These are phyloP conservation scores for Prinia subflava DNA, from an alignment of 2,113 vertebrate genomes.

Conservation along the genomic window DNA sequence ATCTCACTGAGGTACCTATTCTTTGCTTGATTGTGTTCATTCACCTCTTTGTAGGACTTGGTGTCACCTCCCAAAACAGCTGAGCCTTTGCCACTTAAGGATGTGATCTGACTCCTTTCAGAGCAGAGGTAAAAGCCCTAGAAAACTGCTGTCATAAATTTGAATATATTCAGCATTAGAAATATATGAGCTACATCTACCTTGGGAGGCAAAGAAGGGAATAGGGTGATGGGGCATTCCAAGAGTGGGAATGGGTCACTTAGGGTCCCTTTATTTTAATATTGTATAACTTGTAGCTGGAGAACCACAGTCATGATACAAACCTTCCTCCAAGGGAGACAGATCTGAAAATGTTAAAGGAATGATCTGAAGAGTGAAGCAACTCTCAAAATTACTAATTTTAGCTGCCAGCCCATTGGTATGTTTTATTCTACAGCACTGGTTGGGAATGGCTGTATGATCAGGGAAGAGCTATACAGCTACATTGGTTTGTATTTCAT, in stretches of 20 bases:
- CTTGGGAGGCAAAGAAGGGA: not conserved
- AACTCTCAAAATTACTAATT: not conserved
- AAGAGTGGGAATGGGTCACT: not conserved
- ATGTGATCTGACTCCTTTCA: not conserved
- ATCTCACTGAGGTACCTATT: not conserved
- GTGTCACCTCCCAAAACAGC: not conserved
- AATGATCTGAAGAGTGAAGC: not conserved
- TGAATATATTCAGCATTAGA: slow-evolving; percentile 7
- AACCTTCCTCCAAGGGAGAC: not conserved
- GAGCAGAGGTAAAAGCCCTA: not conserved
- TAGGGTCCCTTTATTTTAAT: not conserved
- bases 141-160: not conserved
- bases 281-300: not conserved
- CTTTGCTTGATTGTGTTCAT: not conserved
- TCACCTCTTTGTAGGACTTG: not conserved
- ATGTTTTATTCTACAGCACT: not conserved
- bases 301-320: not conserved
- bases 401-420: not conserved
- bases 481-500: not conserved
- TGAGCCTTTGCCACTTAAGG: not conserved
- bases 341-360: not conserved
- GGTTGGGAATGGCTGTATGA: not conserved
- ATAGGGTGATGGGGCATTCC: not conserved
- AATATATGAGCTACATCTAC: not conserved
- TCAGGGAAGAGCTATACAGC: not conserved